These are phyloP conservation scores for Pollenia angustigena DNA, from an alignment of 2,888 invertebrate species.

Conservation along the genomic window DNA sequence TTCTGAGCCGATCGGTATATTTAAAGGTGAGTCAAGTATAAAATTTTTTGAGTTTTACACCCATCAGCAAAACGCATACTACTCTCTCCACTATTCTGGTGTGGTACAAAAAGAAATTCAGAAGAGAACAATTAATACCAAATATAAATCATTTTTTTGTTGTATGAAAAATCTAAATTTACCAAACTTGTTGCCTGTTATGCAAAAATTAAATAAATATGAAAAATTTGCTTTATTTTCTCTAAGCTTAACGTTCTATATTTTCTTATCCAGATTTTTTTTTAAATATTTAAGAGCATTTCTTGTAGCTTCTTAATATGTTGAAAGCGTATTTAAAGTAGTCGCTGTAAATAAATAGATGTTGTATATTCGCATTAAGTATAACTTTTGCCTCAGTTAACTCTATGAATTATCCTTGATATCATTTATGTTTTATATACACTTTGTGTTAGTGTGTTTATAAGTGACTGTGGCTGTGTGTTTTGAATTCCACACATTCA, in stretches of 20 bases:
- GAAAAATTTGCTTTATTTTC: background rate
- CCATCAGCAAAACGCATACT: no score
- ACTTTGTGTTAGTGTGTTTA: background rate
- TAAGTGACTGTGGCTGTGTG: background rate
- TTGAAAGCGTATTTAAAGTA: background rate
- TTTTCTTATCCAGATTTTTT: constrained; percentile 1
- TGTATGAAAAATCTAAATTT: no score
- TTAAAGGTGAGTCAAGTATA: no score
- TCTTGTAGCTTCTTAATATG: constrained; percentile 28
- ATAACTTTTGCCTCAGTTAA: constrained; percentile 57
- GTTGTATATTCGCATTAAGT: constrained; percentile 24
- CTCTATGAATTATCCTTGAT: constrained; percentile 68
- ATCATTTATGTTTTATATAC: constrained; percentile 59
- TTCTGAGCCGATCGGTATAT: no score
- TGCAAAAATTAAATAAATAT: background rate
- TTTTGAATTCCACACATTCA: constrained; percentile 28
- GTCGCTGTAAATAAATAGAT: constrained; percentile 39
- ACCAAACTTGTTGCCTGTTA: no score
- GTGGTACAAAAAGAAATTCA: no score
- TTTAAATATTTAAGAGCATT: background rate
- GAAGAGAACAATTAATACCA: no score
- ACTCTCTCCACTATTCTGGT: no score
- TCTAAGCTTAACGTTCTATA: no score
- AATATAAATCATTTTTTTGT: no score
- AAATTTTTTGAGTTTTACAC: no score